phyloP scores from a whole-genome alignment of 2,888 invertebrate species.

The Ecdyonurus torrentis region DNA sequence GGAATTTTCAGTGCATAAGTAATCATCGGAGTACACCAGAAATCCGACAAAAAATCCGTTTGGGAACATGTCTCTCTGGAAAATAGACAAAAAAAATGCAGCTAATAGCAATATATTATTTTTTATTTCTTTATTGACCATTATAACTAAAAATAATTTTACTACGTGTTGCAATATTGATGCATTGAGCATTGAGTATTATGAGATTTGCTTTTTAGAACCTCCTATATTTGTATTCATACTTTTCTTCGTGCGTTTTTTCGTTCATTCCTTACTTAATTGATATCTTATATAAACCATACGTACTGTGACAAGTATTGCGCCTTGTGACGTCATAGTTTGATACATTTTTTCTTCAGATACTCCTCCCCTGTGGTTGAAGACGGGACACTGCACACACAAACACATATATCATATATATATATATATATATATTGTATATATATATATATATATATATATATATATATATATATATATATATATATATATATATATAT shows the following conservation, averaged over 20 bases:
- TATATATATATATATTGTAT: not conserved
- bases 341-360: slow-evolving; percentile 57
- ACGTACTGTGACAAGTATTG: slow-evolving; percentile 56
- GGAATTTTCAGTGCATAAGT: too few species aligned
- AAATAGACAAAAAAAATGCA: too few species aligned
- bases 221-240: too few species aligned
- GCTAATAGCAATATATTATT: too few species aligned
- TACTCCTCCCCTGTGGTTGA: slow-evolving; percentile 60
- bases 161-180: too few species aligned
- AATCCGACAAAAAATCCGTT: too few species aligned
- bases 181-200: too few species aligned
- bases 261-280: slow-evolving; percentile 18
- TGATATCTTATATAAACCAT: not conserved
- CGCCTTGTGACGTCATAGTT: slow-evolving; percentile 59
- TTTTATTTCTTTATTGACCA: too few species aligned
- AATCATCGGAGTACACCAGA: too few species aligned
- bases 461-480: not conserved
- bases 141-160: slow-evolving; percentile 8
- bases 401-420: slow-evolving; percentile 5
- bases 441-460: not conserved
- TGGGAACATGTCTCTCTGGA: too few species aligned
- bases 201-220: too few species aligned
- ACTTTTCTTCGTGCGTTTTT: slow-evolving; percentile 6
- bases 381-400: slow-evolving; percentile 59
- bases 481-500: not conserved